phyloP scores from a whole-genome alignment of 2,113 vertebrate species.

The Amblyopsis rosae region DNA sequence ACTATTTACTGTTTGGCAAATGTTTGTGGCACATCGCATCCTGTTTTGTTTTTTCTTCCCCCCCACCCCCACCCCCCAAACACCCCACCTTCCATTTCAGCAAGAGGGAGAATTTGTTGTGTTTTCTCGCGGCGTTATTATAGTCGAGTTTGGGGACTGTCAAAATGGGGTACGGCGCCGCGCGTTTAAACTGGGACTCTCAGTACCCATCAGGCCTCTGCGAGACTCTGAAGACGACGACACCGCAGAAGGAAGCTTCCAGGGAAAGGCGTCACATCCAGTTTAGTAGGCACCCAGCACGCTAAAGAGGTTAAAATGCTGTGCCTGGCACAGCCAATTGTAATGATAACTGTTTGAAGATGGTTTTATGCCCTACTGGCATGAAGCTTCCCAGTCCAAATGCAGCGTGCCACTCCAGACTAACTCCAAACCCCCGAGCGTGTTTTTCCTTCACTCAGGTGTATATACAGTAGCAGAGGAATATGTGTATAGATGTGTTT shows the following conservation, averaged over 20 bases:
- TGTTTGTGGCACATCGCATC: constrained; percentile 69
- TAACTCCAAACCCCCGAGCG: constrained; percentile 73
- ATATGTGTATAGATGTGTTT: constrained; percentile 43
- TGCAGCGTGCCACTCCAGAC: constrained; percentile 72
- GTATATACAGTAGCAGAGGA: constrained; percentile 12
- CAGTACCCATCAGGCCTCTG: constrained; percentile 70
- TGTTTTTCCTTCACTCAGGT: constrained; percentile 53
- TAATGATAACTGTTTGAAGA: constrained; percentile 79
- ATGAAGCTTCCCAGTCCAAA: constrained; percentile 70
- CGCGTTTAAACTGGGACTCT: constrained; percentile 68
- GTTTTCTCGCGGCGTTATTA: constrained; percentile 58
- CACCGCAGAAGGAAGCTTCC: constrained; percentile 65
- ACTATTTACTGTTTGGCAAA: constrained; percentile 63
- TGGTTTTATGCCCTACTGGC: constrained; percentile 62
- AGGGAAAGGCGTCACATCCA: constrained; percentile 69
- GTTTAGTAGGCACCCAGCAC: constrained; percentile 69
- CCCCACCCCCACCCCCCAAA: constrained; percentile 15
- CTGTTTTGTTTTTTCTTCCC: constrained; percentile 34
- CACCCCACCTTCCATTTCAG: constrained; percentile 15
- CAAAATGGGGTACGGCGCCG: constrained; percentile 50
- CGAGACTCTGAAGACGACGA: constrained; percentile 68
- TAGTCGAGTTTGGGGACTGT: constrained; percentile 60
- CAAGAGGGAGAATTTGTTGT: constrained; percentile 71
- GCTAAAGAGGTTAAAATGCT: constrained; percentile 81
- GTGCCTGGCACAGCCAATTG: constrained; percentile 77